Conservation (phyloP, 1,140 invertebrate genomes). For the Drosophila bifasciata region DNA sequence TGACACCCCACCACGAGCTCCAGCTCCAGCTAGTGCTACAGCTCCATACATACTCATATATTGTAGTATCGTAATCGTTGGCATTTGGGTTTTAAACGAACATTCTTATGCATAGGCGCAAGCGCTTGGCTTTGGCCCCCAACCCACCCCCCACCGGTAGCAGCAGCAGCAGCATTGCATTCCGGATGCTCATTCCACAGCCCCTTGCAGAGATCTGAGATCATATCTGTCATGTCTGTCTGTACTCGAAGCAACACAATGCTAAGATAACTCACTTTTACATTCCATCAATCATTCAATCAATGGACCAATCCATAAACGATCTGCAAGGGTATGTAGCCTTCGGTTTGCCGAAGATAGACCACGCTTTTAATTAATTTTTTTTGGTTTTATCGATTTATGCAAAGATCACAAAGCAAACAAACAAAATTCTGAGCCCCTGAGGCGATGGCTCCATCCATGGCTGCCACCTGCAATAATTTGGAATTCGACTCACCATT, state of each 20-base stretch:
- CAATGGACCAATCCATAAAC: not conserved
- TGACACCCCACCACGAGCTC: constrained; percentile 10
- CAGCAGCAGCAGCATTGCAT: constrained; percentile 45
- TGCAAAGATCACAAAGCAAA: constrained; percentile 80
- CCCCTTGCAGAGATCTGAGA: constrained; percentile 32
- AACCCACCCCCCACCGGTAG: too few relatives aligned
- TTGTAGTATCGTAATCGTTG: constrained; percentile 61
- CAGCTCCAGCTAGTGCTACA: constrained; percentile 43
- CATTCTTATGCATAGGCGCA: constrained; percentile 69
- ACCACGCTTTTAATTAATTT: constrained; percentile 31
- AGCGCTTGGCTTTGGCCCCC: constrained; percentile 51
- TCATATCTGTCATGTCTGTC: too few relatives aligned
- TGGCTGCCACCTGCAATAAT: constrained; percentile 36
- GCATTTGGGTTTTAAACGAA: constrained; percentile 53
- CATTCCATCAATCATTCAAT: not conserved
- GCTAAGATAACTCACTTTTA: too few relatives aligned
- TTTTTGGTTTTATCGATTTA: constrained; percentile 44
- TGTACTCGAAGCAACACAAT: too few relatives aligned
- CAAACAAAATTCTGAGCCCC: constrained; percentile 67
- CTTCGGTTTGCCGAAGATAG: constrained; percentile 29
- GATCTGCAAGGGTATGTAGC: constrained; percentile 31
- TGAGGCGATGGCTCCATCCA: constrained; percentile 40
- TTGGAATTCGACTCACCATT: constrained; percentile 67
- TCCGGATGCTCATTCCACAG: constrained; percentile 36
- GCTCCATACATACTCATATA: constrained; percentile 30